Evolutionary conservation across 2,888 invertebrate genomes (phyloP).

Genomic region (Diaprepes abbreviatus): DNA sequence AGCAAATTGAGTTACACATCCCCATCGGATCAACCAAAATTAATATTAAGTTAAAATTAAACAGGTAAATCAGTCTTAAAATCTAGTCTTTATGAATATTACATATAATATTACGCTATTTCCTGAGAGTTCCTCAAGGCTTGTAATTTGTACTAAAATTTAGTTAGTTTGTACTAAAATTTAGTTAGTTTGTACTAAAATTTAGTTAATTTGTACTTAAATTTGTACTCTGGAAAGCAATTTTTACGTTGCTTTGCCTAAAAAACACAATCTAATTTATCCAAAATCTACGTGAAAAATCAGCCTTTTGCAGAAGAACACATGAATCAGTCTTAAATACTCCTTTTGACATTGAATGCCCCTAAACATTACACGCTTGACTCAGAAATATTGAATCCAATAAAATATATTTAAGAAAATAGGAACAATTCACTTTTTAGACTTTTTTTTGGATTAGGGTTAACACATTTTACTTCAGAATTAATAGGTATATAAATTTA

Average conservation of each 20-base stretch:
- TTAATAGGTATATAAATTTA: no score
- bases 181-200: slow-evolving; percentile 28
- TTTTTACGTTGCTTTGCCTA: slow-evolving; percentile 14
- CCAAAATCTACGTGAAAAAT: slow-evolving; percentile 2
- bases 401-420: slow-evolving; percentile 10
- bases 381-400: background rate
- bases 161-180: no score
- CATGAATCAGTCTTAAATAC: slow-evolving; percentile 15
- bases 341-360: slow-evolving; percentile 24
- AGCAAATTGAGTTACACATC: slow-evolving; percentile 6
- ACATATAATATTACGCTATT: slow-evolving; percentile 1
- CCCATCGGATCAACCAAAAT: background rate
- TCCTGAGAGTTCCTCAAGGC: slow-evolving; percentile 11
- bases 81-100: slow-evolving; percentile 18
- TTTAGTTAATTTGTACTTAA: slow-evolving; percentile 23
- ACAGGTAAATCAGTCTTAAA: slow-evolving; percentile 9
- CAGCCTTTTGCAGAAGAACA: slow-evolving; percentile 19
- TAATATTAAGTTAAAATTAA: no score
- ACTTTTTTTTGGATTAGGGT: slow-evolving; percentile 2
- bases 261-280: background rate
- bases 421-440: slow-evolving; percentile 5
- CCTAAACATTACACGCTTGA: slow-evolving; percentile 4
- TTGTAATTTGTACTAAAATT: no score
- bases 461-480: background rate
- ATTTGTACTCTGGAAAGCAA: slow-evolving; percentile 27